phyloP scores from a whole-genome alignment of 2,797 vertebrate species.

The Argya squamiceps region DNA sequence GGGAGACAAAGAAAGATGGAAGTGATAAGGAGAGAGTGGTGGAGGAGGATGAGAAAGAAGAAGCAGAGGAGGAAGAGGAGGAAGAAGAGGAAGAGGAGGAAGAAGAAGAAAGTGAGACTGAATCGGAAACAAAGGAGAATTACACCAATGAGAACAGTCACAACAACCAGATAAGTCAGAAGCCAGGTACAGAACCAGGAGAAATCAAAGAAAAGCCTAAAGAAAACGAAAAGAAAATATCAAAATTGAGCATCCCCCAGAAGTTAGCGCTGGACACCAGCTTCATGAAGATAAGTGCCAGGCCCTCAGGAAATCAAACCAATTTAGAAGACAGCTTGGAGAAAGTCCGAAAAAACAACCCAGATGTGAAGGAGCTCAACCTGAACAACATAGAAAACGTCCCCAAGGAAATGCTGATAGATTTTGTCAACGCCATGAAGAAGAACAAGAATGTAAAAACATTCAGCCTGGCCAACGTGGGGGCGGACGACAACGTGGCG shows the following conservation, averaged over 20 bases:
- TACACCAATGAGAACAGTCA: background rate
- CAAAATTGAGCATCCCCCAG: conserved; percentile 89
- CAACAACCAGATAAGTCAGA: background rate
- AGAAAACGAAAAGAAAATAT: conserved; percentile 85
- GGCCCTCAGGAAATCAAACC: conserved; percentile 96
- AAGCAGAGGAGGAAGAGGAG: background rate
- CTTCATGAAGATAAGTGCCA: conserved; percentile 91
- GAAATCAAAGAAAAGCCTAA: conserved; percentile 66
- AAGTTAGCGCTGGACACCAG: conserved; percentile 85
- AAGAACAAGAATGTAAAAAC: conserved; percentile 92
- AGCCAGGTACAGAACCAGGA: background rate
- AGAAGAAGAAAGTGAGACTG: conserved; percentile 29
- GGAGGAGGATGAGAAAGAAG: conserved; percentile 28
- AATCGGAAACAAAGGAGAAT: conserved; percentile 32
- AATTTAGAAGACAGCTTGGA: conserved; percentile 91
- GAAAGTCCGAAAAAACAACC: conserved; percentile 87
- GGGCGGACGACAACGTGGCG: conserved; percentile 89
- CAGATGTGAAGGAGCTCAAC: conserved; percentile 89
- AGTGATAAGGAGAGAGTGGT: background rate
- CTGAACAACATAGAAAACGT: conserved; percentile 99
- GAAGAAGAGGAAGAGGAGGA: background rate
- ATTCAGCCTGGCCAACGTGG: conserved; percentile 93
- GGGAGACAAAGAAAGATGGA: conserved; percentile 37
- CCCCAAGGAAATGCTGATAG: conserved; percentile 94
- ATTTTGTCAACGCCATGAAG: conserved; percentile 91